Conservation (phyloP, 2,113 vertebrate species). For the human (Homo sapiens) region GRCh38 chr2:40646501-40647000, state of each 20-base stretch:
- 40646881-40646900: neutral
- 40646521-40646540: neutral
- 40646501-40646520: conserved; percentile 34
- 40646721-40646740: neutral
- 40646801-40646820: neutral
- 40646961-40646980: neutral
- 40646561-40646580: conserved; percentile 10
- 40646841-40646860: neutral
- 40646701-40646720: neutral
- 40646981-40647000: neutral
- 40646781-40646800: neutral
- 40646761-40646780: neutral
- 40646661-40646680: neutral
- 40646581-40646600: conserved; percentile 25
- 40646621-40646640: conserved; percentile 29
- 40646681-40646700: neutral
- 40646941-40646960: neutral
- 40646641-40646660: conserved; percentile 31
- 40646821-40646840: neutral
- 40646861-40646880: neutral
- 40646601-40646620: conserved; percentile 43
- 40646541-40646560: neutral
- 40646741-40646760: neutral
- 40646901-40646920: neutral
- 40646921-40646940: neutral